Conservation (phyloP, 2,888 invertebrate species). For the Chironomus tentans region DNA sequence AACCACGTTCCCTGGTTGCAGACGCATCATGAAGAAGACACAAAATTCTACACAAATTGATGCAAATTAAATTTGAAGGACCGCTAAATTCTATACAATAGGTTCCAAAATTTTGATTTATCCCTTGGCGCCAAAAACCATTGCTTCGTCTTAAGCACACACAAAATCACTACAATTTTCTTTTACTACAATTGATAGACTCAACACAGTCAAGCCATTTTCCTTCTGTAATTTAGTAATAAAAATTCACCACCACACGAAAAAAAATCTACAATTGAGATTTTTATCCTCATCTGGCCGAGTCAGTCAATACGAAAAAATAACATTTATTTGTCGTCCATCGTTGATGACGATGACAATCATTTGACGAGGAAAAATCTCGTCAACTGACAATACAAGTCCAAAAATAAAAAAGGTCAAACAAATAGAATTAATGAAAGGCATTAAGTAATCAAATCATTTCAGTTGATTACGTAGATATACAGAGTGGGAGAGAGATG, state of each 20-base stretch:
- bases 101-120: no score
- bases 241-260: background rate
- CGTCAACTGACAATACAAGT: background rate
- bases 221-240: background rate
- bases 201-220: no score
- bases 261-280: background rate
- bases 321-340: background rate
- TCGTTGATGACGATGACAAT: background rate
- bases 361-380: background rate
- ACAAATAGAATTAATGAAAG: constrained; percentile 6
- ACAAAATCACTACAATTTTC: no score
- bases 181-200: no score
- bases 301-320: no score
- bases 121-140: no score
- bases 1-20: no score
- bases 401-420: background rate
- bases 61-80: no score
- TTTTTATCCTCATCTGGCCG: background rate
- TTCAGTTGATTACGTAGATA: constrained; percentile 23
- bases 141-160: no score
- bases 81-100: no score
- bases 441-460: constrained; percentile 8
- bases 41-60: no score
- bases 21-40: no score
- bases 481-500: background rate